Evolutionary conservation across 2,113 vertebrate genomes (phyloP), one percentile per base, ranked within the genome.

Genomic region (Copsychus sechellarum): DNA sequence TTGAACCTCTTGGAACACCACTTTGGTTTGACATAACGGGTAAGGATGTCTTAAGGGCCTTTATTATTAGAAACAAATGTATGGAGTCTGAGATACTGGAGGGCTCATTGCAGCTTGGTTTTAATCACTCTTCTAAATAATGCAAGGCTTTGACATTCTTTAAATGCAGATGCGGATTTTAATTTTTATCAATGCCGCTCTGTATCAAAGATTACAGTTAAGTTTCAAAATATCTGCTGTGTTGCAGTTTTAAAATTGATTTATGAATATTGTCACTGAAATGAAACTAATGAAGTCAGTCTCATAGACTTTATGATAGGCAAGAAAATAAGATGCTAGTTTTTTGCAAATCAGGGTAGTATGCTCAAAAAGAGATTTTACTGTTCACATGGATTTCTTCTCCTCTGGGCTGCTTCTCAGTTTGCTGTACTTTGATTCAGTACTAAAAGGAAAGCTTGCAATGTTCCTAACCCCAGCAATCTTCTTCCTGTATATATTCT

Each of bases 21-120:
- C 98, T 99, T 60, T 99, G 99, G 99, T 99, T 99, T 97, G 99
- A 99, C 97, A 99, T 99, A 98, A 98, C 98, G 86, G 99, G 99
- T 99, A 98, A 94, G 95, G 38, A 13, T 70, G 60, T 72, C 51
- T 79, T 56, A 6, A 62, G 15, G 50, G 77, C 53, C 81, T 73
- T 70, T 50, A 45, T 85, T 77, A 95, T 95, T 94, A 94, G 93
- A 88, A 96, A 93, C 53, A 81, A 92, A 61, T 70, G 58, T 48
- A 48, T 62, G 36, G 42, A 36, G 81, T 66, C 48, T 80, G 78
- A 88, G 84, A 77, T 94, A 82, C 43, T 66, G 13, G 23, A 82
- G 62, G 21, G 42, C 54, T 91, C 33, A 21, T 57, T 82, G 58
- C 50, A 70, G 54, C 78, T 84, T 86, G 31, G 14, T 95, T 94